These are phyloP conservation scores for Popillia japonica DNA, from an alignment of 1,140 invertebrate species.

Conservation along the genomic window DNA sequence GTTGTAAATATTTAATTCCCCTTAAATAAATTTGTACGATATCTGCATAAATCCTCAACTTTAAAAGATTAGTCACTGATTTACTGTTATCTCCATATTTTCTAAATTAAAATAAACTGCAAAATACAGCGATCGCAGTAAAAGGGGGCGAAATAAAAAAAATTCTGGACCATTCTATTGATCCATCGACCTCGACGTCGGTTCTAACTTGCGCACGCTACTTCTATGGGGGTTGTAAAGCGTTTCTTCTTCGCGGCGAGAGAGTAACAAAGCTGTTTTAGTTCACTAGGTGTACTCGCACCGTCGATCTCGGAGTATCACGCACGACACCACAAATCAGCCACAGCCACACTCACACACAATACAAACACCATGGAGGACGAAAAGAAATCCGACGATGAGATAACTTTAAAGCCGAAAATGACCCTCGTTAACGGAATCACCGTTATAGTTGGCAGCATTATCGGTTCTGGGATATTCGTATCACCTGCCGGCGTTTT, in stretches of 20 bases:
- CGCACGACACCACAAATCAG: too few relatives aligned
- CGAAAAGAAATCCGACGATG: conserved; percentile 63
- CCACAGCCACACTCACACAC: too few relatives aligned
- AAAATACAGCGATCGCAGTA: too few relatives aligned
- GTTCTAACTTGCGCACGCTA: not conserved
- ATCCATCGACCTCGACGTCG: not conserved
- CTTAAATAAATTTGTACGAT: too few relatives aligned
- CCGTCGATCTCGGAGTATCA: not conserved
- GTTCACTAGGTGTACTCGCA: not conserved
- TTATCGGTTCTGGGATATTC: conserved; percentile 95
- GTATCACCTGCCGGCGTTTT: conserved; percentile 91
- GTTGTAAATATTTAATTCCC: too few relatives aligned
- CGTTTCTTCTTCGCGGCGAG: not conserved
- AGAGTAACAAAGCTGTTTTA: not conserved
- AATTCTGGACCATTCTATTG: conserved; percentile 8
- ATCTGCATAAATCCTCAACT: too few relatives aligned
- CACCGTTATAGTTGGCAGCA: conserved; percentile 93
- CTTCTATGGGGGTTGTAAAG: not conserved
- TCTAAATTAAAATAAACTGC: too few relatives aligned
- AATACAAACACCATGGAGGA: conserved; percentile 44
- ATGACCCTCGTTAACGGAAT: conserved; percentile 93
- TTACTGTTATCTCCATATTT: too few relatives aligned
- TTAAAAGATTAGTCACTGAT: too few relatives aligned
- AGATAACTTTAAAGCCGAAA: conserved; percentile 87
- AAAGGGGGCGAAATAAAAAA: not conserved